Evolutionary conservation across 1,140 invertebrate genomes (phyloP).

Genomic region (Agrypnia vestita): DNA sequence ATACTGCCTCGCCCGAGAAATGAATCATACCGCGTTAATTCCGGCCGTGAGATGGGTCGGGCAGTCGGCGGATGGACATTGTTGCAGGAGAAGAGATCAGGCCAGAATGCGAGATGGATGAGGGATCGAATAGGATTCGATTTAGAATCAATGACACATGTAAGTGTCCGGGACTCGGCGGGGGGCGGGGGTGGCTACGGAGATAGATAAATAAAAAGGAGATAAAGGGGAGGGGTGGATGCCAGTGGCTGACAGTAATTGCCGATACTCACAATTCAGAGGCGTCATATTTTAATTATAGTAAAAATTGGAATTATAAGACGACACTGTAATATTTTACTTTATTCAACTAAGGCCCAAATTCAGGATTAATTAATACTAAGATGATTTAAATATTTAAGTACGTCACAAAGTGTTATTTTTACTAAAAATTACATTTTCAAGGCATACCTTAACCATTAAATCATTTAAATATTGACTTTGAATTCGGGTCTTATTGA

Average conservation of each 20-base stretch:
- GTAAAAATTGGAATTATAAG: no score
- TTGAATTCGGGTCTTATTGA: no score
- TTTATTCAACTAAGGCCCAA: no score
- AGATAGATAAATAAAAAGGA: constrained; percentile 59
- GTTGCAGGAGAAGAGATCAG: neutral
- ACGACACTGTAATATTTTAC: no score
- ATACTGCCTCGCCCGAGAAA: no score
- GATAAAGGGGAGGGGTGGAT: constrained; percentile 56
- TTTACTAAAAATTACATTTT: no score
- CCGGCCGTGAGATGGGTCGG: neutral
- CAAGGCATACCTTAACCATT: no score
- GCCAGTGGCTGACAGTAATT: constrained; percentile 52
- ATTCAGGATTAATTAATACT: no score
- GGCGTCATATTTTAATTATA: constrained; percentile 22
- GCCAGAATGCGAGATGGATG: constrained; percentile 22
- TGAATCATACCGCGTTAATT: neutral
- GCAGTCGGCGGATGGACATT: neutral
- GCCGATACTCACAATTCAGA: constrained; percentile 35
- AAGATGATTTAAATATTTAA: no score
- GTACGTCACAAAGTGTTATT: no score
- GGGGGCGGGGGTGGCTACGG: constrained; percentile 12
- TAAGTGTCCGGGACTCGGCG: constrained; percentile 41
- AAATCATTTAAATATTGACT: no score
- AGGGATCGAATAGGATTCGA: constrained; percentile 51
- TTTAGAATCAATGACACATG: constrained; percentile 60